Evolutionary conservation across 2,888 invertebrate genomes (phyloP).

Genomic region (Pandemis heparana): DNA sequence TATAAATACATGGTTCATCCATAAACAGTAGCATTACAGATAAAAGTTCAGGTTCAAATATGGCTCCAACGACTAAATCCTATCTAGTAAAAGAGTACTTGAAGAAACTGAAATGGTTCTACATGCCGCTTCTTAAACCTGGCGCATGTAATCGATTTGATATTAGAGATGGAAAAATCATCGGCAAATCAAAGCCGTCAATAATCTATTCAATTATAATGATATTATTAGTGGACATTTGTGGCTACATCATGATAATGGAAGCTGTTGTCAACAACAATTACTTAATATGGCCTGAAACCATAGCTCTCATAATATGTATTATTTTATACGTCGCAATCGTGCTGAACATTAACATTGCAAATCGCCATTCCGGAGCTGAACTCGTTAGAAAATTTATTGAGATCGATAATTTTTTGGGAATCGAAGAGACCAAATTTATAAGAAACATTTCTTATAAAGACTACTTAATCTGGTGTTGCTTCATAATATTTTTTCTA

Average conservation of each 20-base stretch:
- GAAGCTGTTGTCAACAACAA: slow-evolving; percentile 49
- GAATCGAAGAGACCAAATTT: slow-evolving; percentile 63
- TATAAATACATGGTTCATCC: background rate
- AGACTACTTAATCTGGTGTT: slow-evolving; percentile 45
- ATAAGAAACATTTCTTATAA: slow-evolving; percentile 59
- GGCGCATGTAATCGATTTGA: slow-evolving; percentile 62
- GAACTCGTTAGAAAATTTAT: slow-evolving; percentile 57
- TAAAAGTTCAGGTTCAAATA: background rate
- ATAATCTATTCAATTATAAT: slow-evolving; percentile 52
- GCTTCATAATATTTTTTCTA: slow-evolving; percentile 49
- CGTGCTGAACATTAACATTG: slow-evolving; percentile 57
- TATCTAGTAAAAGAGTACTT: slow-evolving; percentile 27
- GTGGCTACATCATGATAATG: slow-evolving; percentile 53
- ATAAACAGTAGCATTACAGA: background rate
- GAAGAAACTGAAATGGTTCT: slow-evolving; percentile 9
- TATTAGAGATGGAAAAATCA: slow-evolving; percentile 56
- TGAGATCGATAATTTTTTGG: slow-evolving; percentile 64
- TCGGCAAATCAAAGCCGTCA: slow-evolving; percentile 50
- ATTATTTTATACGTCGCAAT: slow-evolving; percentile 54
- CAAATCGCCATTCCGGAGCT: slow-evolving; percentile 55
- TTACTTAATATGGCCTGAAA: slow-evolving; percentile 58
- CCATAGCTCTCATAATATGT: slow-evolving; percentile 55
- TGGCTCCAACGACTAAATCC: background rate
- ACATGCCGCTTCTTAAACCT: slow-evolving; percentile 51
- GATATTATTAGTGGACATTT: slow-evolving; percentile 48